phyloP scores from a whole-genome alignment of 2,797 vertebrate genomes.

The Acanthurus lineatus region DNA sequence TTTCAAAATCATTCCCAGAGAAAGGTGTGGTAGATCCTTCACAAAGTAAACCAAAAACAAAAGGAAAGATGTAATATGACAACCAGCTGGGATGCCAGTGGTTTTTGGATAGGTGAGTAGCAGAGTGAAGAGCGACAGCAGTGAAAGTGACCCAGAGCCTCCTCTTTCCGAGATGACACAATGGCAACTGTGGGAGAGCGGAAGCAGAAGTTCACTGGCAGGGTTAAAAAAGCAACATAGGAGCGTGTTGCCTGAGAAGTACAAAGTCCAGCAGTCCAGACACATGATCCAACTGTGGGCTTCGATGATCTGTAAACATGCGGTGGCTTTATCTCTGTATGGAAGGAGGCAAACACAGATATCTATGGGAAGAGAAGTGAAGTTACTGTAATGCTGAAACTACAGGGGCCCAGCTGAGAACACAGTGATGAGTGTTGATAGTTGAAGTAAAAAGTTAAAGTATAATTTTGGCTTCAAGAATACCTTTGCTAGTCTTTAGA shows the following conservation, averaged over 20 bases:
- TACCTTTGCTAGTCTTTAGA: not conserved
- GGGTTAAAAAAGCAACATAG: slow-evolving; percentile 60
- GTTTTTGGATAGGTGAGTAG: slow-evolving; percentile 9
- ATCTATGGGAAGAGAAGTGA: slow-evolving; percentile 16
- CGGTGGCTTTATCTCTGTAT: slow-evolving; percentile 28
- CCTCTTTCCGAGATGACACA: slow-evolving; percentile 52
- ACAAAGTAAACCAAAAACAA: slow-evolving; percentile 32
- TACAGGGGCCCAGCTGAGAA: slow-evolving; percentile 21
- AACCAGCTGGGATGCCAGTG: slow-evolving; percentile 14
- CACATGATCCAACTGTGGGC: slow-evolving; percentile 21
- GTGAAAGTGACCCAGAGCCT: slow-evolving; percentile 51
- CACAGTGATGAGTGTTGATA: slow-evolving; percentile 31
- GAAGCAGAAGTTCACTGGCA: slow-evolving; percentile 43
- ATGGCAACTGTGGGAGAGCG: slow-evolving; percentile 51
- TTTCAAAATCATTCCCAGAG: slow-evolving; percentile 42
- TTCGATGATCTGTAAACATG: slow-evolving; percentile 44
- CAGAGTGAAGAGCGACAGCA: slow-evolving; percentile 8
- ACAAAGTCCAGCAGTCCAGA: slow-evolving; percentile 26
- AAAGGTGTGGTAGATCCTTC: slow-evolving; percentile 44
- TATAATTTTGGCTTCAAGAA: not conserved
- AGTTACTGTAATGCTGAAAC: slow-evolving; percentile 17
- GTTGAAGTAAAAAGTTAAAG: slow-evolving; percentile 17
- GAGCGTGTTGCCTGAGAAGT: slow-evolving; percentile 23
- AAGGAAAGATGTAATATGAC: slow-evolving; percentile 12
- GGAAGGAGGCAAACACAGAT: slow-evolving; percentile 26